Evolutionary conservation across 92 coral and sea anemone species (phyloP).

Genomic region (Parazoanthus atlanticus): DNA sequence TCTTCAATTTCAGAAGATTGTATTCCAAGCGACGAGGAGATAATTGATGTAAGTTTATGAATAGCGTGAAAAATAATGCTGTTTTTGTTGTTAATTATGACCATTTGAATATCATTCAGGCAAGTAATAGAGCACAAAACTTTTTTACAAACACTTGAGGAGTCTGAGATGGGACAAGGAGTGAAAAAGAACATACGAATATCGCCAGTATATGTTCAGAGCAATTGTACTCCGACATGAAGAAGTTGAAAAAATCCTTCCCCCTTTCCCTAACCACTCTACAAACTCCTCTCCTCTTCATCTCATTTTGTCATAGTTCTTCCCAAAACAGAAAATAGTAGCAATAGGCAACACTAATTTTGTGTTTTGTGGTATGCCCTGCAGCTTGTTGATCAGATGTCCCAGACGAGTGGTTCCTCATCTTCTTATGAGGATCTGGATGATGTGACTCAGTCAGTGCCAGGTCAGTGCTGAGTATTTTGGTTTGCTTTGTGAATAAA

Average conservation of each 20-base stretch:
- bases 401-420: constrained; percentile 63
- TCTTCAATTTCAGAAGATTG: neutral
- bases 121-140: no score
- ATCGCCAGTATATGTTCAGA: neutral
- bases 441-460: constrained; percentile 42
- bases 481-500: neutral
- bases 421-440: constrained; percentile 76
- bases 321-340: no score
- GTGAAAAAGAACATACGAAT: no score
- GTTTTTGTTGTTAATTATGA: no score
- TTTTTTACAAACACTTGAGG: no score
- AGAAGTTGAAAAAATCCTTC: no score
- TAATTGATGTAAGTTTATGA: constrained; percentile 32
- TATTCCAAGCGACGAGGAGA: constrained; percentile 38
- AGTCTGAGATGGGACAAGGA: no score
- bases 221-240: neutral
- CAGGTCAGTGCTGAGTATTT: neutral
- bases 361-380: neutral
- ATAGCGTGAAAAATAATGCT: no score
- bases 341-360: neutral
- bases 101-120: no score
- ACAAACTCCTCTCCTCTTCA: neutral
- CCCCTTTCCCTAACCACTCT: no score
- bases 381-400: constrained; percentile 89
- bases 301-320: no score